Percentiles rank a stretch among this genome's conserved stretches.
These are phyloP conservation scores for Psettodes erumei DNA, from an alignment of 2,113 vertebrate species.

Conservation along the genomic window DNA sequence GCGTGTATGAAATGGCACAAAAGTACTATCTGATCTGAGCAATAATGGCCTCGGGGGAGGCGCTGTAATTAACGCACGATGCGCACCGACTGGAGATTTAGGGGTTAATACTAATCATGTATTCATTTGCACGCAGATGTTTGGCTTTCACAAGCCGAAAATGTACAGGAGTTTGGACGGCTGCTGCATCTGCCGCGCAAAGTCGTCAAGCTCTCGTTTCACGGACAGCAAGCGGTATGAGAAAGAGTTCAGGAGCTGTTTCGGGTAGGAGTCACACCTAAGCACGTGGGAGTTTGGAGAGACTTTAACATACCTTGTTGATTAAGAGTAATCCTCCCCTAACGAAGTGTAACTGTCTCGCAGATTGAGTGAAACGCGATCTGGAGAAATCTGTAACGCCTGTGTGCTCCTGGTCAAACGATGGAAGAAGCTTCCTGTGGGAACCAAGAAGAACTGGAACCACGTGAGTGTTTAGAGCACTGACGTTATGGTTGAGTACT, in stretches of 20 bases:
- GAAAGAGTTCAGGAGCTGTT: conserved; percentile 97
- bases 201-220: conserved; percentile 98
- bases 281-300: not conserved
- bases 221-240: conserved; percentile 99
- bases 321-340: not conserved
- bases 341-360: conserved; percentile 15
- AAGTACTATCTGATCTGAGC: not conserved
- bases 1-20: not conserved
- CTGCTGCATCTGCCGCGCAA: conserved; percentile 98
- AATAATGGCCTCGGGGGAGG: no score
- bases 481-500: not conserved
- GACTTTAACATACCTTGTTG: not conserved
- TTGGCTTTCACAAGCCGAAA: conserved; percentile 99
- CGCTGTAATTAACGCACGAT: not conserved
- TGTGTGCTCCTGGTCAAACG: conserved; percentile 98
- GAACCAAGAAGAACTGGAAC: conserved; percentile 99
- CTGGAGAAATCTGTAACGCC: conserved; percentile 99
- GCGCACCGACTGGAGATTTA: not conserved
- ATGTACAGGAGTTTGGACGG: conserved; percentile 98
- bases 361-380: conserved; percentile 93
- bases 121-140: conserved; percentile 85
- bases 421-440: conserved; percentile 97
- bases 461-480: conserved; percentile 84
- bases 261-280: conserved; percentile 88
- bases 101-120: not conserved